Base-by-base conservation (phyloP, 1,140 invertebrate genomes). In the Danaus melanippus region DNA sequence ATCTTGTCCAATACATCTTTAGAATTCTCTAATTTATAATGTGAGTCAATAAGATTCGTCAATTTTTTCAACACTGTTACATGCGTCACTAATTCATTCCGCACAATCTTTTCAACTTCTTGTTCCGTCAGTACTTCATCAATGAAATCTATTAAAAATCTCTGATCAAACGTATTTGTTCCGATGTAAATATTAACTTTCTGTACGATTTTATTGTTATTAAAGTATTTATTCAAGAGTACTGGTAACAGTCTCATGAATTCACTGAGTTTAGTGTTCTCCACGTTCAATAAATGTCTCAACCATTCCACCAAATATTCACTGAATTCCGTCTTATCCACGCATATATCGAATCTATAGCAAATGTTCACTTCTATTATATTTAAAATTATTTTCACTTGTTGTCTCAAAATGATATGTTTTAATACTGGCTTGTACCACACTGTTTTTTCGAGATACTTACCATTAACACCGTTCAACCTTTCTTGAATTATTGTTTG, bases 301-400 rank as follows among this genome's bases (percentile, higher is more conserved):
- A 74, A 57, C 66, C 66, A 73, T 56, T 69, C 62, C 4, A 62
- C 50, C n/a, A 73, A 0, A 46, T 69, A 73, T 42, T 77, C 66
- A 5, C 56, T 64, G 47, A 66, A 73, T 12, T 56, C 58, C 42
- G 48, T 58, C 54, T 66, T 69, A 21, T 67, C 64, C 42, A 66
- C 64, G 47, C 73, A 76, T n/a, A 76, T 47, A 8, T 58, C 56
- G 43, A 74, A 48, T 5, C 58, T 63, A 9, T 60, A 49, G 42
- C 74, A 76, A 42, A 76, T 60, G 42, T 56, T 51, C 45, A 47
- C 56, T 51, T 71, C 65, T 41, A 76, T 65, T n/a, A 43, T 45
- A 46, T 69, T 66, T n/a, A 59, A 53, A 8, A 65, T 50, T 11
- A 74, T 70, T 63, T 76, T 76, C 50, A 53, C 62, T 63, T 76